Evolutionary conservation across 2,113 vertebrate species (phyloP), one percentile per base, ranked within the genome.

Genomic region (Amphiprion ocellaris): DNA sequence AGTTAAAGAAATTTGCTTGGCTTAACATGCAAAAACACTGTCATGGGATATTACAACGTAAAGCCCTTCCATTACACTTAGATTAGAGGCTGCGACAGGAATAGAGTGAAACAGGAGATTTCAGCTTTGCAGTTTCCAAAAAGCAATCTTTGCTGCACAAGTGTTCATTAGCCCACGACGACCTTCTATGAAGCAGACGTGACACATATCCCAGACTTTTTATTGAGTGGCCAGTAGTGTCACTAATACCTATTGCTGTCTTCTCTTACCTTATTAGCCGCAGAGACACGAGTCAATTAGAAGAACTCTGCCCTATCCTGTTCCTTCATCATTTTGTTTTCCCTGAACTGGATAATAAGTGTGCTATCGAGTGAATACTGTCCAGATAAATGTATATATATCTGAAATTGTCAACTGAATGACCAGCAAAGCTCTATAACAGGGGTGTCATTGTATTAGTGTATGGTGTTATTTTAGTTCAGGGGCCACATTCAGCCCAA

Each of bases 201-300:
- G 14, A 44, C 41, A 44, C 11, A 15, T 37, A 37, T 37, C 1
- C 63, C 65, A 44, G 64, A 50, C 39, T 69, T 75, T 70, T 77
- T 58, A 55, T 30, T 74, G 63, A 79, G 56, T 65, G 46, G 30
- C 39, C 60, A 74, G 55, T 24, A 41, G 41, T 15, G 41, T 44
- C 41, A 44, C 41, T 7, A 37, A 7, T 10, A 37, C 33, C 14
- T 41, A 55, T 81, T 58, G 11, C 49, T 52, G 26, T 56, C 55
- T 60, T 71, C 62, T 78, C 69, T 83, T 89, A 44, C 41, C 11
- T 44, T 15, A 14, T 44, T 89, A 87, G 77, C 54, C 80, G 56
- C 62, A 15, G 63, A 12, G 50, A 39, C 39, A 77, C 26, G 81
- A 85, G 72, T 84, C 69, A 81, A 83, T 91, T 86, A 89, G 78